Conservation (phyloP, 2,797 vertebrate genomes). For the Microtus californicus region DNA sequence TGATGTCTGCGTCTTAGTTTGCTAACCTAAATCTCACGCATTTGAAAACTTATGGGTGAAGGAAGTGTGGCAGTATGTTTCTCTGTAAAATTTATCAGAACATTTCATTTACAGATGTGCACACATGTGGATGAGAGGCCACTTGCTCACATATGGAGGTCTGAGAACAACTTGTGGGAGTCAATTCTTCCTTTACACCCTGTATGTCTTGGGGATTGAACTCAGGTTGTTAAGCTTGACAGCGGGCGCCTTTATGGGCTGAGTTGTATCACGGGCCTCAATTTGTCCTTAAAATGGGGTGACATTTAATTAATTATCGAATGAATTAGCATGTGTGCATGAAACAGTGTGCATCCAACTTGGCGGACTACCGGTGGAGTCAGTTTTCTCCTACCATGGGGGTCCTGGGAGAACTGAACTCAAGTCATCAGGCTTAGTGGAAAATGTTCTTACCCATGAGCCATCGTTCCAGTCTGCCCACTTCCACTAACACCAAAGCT, state of each 20-base stretch:
- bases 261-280: not conserved
- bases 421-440: not conserved
- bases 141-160: not conserved
- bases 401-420: not conserved
- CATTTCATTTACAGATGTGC: not conserved
- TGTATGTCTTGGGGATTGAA: not conserved
- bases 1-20: conserved; percentile 34
- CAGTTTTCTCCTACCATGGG: not conserved
- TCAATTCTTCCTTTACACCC: not conserved
- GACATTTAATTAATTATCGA: not conserved
- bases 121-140: not conserved
- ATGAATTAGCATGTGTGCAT: not conserved
- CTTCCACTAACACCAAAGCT: conserved; percentile 1
- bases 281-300: not conserved
- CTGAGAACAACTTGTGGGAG: not conserved
- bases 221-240: not conserved
- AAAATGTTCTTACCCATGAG: not conserved
- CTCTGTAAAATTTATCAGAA: not conserved
- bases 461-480: not conserved
- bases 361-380: not conserved
- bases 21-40: conserved; percentile 1
- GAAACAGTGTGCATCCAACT: not conserved
- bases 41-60: not conserved
- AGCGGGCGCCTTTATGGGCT: not conserved
- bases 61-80: not conserved